phyloP scores from a whole-genome alignment of 2,113 vertebrate species.

The Chaetops frenatus region DNA sequence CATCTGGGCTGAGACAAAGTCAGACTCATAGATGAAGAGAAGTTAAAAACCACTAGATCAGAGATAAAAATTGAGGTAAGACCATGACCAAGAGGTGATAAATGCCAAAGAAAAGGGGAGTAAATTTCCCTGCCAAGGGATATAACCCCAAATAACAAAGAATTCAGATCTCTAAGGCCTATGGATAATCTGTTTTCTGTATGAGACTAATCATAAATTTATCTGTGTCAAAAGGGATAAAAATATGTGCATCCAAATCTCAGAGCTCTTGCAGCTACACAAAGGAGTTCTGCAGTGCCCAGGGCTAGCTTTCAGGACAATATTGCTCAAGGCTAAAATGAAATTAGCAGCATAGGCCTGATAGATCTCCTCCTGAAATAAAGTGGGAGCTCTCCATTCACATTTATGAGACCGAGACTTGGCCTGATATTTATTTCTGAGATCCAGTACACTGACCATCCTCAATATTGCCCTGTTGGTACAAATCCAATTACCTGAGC shows the following conservation, averaged over 20 bases:
- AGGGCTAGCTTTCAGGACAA: background rate
- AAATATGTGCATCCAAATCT: background rate
- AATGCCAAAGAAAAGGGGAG: background rate
- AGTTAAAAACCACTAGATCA: slow-evolving; percentile 9
- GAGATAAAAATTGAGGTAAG: background rate
- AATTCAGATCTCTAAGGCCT: background rate
- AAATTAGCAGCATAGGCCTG: background rate
- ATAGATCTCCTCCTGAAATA: background rate
- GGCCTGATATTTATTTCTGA: background rate
- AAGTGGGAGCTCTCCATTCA: background rate
- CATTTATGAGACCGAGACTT: background rate
- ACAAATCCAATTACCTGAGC: background rate
- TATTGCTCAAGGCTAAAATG: background rate
- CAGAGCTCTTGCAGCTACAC: background rate
- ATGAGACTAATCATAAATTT: background rate
- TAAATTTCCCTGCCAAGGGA: background rate
- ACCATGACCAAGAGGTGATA: background rate
- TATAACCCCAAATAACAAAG: background rate
- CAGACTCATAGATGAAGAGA: background rate
- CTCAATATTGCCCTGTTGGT: background rate
- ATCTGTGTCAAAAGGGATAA: background rate
- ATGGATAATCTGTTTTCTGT: background rate
- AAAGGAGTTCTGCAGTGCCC: background rate
- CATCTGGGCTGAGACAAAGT: slow-evolving; percentile 32
- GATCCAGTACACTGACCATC: background rate